These are phyloP conservation scores for Helleia helle DNA, from an alignment of 2,888 invertebrate genomes.

Conservation along the genomic window DNA sequence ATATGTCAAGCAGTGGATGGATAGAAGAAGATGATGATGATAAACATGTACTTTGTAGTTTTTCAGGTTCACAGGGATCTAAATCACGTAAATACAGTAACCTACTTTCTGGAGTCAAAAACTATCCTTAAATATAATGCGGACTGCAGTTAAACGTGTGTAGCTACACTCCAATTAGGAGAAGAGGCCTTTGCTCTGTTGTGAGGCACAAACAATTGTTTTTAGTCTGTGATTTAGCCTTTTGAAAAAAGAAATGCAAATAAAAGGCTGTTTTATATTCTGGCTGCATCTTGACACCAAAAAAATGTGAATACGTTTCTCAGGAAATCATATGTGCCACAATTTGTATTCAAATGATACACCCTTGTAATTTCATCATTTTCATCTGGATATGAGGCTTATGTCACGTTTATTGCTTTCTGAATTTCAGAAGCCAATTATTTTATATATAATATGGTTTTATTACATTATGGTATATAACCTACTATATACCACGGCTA, in stretches of 20 bases:
- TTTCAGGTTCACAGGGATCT: background rate
- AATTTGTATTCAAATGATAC: background rate
- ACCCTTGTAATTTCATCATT: no score
- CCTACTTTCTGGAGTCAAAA: slow-evolving; percentile 5
- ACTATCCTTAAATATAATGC: slow-evolving; percentile 9
- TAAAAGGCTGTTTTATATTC: slow-evolving; percentile 11
- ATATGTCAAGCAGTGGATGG: no score
- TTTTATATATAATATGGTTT: no score
- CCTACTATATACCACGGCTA: no score
- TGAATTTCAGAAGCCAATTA: no score
- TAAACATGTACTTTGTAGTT: background rate
- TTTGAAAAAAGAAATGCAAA: slow-evolving; percentile 10
- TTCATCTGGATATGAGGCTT: no score
- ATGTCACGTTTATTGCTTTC: no score
- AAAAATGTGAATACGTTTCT: slow-evolving; percentile 2
- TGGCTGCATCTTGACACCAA: slow-evolving; percentile 11
- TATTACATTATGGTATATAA: no score
- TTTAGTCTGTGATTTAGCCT: slow-evolving; percentile 9
- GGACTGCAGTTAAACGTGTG: slow-evolving; percentile 9
- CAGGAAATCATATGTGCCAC: background rate
- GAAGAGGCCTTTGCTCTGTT: slow-evolving; percentile 10
- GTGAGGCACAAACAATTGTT: slow-evolving; percentile 13
- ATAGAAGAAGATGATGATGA: no score
- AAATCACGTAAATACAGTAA: slow-evolving; percentile 9
- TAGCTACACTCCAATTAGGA: slow-evolving; percentile 14